Percentiles rank a stretch among this genome's conserved stretches.
These are phyloP conservation scores for Cryptoblepharus egeriae DNA, from an alignment of 2,797 vertebrate genomes.

Conservation along the genomic window DNA sequence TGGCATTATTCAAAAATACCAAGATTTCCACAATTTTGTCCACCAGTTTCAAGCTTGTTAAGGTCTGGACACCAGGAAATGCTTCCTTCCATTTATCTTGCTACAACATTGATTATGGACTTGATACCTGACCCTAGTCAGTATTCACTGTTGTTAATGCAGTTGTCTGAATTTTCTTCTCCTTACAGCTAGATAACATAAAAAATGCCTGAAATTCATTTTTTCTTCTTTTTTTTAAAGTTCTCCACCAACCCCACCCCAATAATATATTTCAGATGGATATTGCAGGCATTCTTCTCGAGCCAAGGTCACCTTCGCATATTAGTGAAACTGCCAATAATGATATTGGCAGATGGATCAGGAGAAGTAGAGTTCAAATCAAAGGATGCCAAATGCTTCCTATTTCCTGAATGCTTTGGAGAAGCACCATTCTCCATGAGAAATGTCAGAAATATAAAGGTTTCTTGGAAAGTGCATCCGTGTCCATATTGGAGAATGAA, in stretches of 20 bases:
- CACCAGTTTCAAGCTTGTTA: too few relatives aligned
- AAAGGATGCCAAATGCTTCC: slow-evolving; percentile 18
- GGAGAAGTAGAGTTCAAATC: slow-evolving; percentile 25
- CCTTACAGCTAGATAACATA: background rate
- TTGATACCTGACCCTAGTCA: too few relatives aligned
- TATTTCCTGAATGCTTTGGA: slow-evolving; percentile 45
- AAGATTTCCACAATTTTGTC: too few relatives aligned
- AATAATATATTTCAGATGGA: slow-evolving; percentile 32
- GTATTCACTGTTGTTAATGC: too few relatives aligned
- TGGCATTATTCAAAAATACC: too few relatives aligned
- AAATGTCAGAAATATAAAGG: slow-evolving; percentile 18
- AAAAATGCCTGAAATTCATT: background rate
- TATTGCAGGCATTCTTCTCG: slow-evolving; percentile 8
- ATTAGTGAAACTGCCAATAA: slow-evolving; percentile 40
- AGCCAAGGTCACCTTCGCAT: slow-evolving; percentile 45
- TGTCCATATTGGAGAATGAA: background rate
- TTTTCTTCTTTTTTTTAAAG: background rate
- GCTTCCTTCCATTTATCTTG: too few relatives aligned
- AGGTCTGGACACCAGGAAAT: too few relatives aligned
- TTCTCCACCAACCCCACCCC: background rate
- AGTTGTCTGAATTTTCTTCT: slow-evolving; percentile 2
- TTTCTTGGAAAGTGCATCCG: background rate
- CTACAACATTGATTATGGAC: too few relatives aligned
- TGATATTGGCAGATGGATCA: slow-evolving; percentile 24
- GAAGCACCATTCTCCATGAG: slow-evolving; percentile 10